These are phyloP conservation scores for Parasteatoda lunata DNA, from an alignment of 2,888 invertebrate genomes.

Conservation along the genomic window DNA sequence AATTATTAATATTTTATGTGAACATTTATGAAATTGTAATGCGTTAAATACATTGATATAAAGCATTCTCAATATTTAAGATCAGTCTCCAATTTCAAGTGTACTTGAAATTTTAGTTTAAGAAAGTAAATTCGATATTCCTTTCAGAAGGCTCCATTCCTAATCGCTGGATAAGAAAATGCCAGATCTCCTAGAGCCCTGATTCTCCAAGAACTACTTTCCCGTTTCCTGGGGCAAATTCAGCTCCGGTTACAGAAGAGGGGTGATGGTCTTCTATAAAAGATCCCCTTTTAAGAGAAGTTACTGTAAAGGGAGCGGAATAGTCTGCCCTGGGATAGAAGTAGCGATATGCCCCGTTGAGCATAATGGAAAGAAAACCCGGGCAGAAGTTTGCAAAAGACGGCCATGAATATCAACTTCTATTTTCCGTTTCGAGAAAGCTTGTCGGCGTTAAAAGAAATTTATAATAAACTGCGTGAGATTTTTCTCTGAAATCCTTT, in stretches of 20 bases:
- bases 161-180: not conserved
- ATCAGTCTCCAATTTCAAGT: too few relatives aligned
- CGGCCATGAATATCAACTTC: constrained; percentile 49
- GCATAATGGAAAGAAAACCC: constrained; percentile 23
- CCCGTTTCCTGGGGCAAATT: constrained; percentile 13
- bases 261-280: not conserved
- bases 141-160: not conserved
- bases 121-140: too few relatives aligned
- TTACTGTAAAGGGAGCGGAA: constrained; percentile 13
- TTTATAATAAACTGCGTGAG: constrained; percentile 47
- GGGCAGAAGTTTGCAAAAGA: constrained; percentile 7
- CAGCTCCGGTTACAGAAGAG: not conserved
- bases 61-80: too few relatives aligned
- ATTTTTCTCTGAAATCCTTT: not conserved
- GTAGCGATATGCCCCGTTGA: constrained; percentile 10
- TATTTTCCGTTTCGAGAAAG: constrained; percentile 29
- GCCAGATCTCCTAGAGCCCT: not conserved
- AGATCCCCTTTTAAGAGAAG: not conserved
- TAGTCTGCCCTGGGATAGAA: constrained; percentile 1
- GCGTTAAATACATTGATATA: too few relatives aligned
- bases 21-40: too few relatives aligned
- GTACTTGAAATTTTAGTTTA: too few relatives aligned
- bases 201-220: not conserved
- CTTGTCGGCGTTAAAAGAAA: constrained; percentile 31
- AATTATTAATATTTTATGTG: too few relatives aligned